Evolutionary conservation across 2,113 vertebrate genomes (phyloP).

Genomic region (Sorex fumeus): DNA sequence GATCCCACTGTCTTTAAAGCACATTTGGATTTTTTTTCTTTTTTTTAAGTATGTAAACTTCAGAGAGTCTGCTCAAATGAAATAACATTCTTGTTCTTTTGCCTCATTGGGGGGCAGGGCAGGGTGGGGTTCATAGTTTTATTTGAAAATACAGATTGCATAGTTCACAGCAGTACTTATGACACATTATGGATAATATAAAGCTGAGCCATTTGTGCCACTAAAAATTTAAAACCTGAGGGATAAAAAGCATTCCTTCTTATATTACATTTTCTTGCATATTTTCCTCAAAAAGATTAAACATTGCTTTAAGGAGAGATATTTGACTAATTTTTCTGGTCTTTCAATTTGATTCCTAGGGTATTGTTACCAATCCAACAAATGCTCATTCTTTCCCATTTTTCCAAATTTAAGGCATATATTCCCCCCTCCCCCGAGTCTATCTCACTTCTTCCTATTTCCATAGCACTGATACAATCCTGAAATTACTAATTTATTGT

Average conservation of each 20-base stretch:
- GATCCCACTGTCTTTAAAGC: slow-evolving; percentile 70
- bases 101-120: background rate
- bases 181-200: background rate
- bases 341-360: background rate
- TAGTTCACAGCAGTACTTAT: slow-evolving; percentile 24
- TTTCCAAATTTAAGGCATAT: background rate
- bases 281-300: slow-evolving; percentile 57
- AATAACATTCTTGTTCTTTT: slow-evolving; percentile 48
- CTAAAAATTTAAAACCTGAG: slow-evolving; percentile 51
- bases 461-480: background rate
- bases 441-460: background rate
- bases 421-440: background rate
- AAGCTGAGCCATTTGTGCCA: slow-evolving; percentile 5
- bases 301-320: slow-evolving; percentile 50
- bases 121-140: slow-evolving; percentile 27
- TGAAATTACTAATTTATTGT: slow-evolving; percentile 35
- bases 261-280: background rate
- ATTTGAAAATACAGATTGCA: slow-evolving; percentile 29
- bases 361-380: background rate
- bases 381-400: background rate
- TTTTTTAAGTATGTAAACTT: slow-evolving; percentile 52
- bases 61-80: slow-evolving; percentile 48
- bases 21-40: background rate
- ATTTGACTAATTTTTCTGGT: slow-evolving; percentile 22
- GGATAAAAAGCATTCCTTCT: background rate